A percentile compares a stretch with the other conserved stretches of the same genome.
Conservation (phyloP, 2,797 vertebrate genomes). For the Phylloscopus collybita region DNA sequence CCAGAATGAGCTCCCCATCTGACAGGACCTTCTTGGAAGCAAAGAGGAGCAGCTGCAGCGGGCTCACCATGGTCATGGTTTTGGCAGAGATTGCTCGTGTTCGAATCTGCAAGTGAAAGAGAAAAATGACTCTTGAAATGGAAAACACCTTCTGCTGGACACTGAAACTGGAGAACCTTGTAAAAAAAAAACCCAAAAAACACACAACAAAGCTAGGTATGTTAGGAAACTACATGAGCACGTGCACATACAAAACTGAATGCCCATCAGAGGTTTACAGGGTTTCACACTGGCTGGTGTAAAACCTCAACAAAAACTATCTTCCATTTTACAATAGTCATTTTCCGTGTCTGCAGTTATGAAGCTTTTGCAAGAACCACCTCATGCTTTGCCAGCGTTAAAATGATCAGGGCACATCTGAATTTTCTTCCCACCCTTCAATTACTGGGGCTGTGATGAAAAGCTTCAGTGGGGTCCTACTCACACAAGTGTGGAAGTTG, state of each 20-base stretch:
- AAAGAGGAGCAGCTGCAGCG: slow-evolving; percentile 92
- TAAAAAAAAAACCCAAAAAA: background rate
- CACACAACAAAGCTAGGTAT: background rate
- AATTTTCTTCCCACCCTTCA: background rate
- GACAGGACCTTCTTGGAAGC: slow-evolving; percentile 92
- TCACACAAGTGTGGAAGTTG: background rate
- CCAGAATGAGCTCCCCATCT: slow-evolving; percentile 83
- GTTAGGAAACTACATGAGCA: background rate
- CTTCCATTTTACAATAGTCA: background rate
- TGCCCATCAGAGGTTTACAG: background rate
- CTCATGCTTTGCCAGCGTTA: background rate
- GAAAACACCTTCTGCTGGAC: background rate
- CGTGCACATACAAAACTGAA: accelerated
- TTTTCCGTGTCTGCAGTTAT: background rate
- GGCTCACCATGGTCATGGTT: slow-evolving; percentile 94
- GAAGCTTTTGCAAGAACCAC: background rate
- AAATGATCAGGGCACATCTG: background rate
- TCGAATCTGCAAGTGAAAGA: slow-evolving; percentile 76
- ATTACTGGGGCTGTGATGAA: background rate
- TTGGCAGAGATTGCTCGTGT: slow-evolving; percentile 92
- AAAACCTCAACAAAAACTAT: background rate
- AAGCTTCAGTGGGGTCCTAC: background rate
- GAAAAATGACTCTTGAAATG: background rate
- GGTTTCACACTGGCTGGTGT: background rate
- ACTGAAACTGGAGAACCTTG: background rate